Evolutionary conservation across 2,888 invertebrate species (phyloP), one percentile per base, ranked within the genome.

Genomic region (Agrochola litura): DNA sequence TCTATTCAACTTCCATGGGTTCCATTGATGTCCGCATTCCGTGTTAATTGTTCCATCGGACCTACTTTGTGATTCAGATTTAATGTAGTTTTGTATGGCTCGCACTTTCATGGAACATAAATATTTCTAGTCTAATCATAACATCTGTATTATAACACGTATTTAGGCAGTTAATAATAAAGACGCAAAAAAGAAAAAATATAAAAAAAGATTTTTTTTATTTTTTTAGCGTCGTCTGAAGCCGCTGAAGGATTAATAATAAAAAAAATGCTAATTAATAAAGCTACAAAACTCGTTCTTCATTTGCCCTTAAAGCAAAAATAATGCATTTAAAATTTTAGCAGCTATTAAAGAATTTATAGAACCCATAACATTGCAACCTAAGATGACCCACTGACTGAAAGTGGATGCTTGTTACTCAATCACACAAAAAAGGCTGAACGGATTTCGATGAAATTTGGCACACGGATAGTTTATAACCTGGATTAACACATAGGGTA

Each of bases 1-100:
- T 69, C 78, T 72, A 73, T 80, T 79, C 12, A 67, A 75, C 72
- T 63, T 37, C 1, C 49, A 30, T 19, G 25, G 49, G 41, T 30
- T 69, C 14, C 16, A 64, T 54, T 64, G 49, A 41, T 37, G 76
- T 14, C 56, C 54, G 52, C 77, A 68, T 82, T 82, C 49, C 54
- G 6, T 63, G 30, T 16, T 52, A 22, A 41, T 30, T 30, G 22
- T 16, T 30, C 22, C 10, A 66, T 30, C 41, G 6, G 14, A 37
- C 22, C n/a, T 2, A 49, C 16, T n/a, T n/a, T 14, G 14, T 49
- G 37, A 19, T 37, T 43, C 41, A 30, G 37, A 19, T 41, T 41
- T 14, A 16, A 19, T 25, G 58, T 25, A 14, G 25, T 56, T 41
- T 54, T 3, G 14, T 60, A 14, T 37, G 46, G 2, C 0, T 61